Evolutionary conservation across 2,888 invertebrate genomes (phyloP).

Genomic region (Watsonalla cultraria): DNA sequence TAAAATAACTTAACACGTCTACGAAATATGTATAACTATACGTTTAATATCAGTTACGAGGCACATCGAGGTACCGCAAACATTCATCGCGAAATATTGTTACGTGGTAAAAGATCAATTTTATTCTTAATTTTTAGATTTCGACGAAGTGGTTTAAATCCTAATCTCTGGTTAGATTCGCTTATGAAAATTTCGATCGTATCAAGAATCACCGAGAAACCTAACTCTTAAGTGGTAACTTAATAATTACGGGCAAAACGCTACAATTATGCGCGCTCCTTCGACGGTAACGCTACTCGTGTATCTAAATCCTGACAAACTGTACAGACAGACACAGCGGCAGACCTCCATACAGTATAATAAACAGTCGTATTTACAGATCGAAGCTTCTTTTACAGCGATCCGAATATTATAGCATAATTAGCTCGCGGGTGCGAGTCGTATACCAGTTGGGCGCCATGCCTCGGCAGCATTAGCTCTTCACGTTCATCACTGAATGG

Average conservation of each 20-base stretch:
- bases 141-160: conserved; percentile 67
- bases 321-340: conserved; percentile 43
- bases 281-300: conserved; percentile 69
- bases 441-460: conserved; percentile 43
- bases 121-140: conserved; percentile 57
- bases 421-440: conserved; percentile 49
- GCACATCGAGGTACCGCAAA: conserved; percentile 63
- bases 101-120: conserved; percentile 73
- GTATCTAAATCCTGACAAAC: conserved; percentile 42
- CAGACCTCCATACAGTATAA: conserved; percentile 44
- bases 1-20: conserved; percentile 72
- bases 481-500: background rate
- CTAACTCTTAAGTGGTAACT: conserved; percentile 77
- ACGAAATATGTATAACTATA: conserved; percentile 53
- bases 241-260: conserved; percentile 74
- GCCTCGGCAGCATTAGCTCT: background rate
- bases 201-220: conserved; percentile 60
- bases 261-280: conserved; percentile 55
- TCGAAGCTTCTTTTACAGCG: conserved; percentile 71
- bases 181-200: conserved; percentile 50
- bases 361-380: conserved; percentile 63
- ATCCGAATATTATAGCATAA: conserved; percentile 46
- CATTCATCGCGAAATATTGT: conserved; percentile 78
- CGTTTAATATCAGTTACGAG: conserved; percentile 55
- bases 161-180: conserved; percentile 67